Base-by-base conservation (phyloP, 2,888 invertebrate genomes). In the Xanthorhoe designata region DNA sequence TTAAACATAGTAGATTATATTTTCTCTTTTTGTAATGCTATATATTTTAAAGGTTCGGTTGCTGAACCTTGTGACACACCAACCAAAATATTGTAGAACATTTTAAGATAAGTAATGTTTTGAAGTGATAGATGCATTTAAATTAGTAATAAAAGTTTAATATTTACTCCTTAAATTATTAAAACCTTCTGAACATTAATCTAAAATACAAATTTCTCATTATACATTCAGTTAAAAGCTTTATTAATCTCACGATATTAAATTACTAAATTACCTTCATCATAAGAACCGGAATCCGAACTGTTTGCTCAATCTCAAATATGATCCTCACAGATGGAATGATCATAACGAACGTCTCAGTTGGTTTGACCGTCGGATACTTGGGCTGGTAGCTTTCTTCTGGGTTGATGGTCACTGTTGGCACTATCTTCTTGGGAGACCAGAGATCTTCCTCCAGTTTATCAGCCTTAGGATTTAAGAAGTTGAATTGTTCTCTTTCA, bases 341-440 rank as follows among this genome's bases (percentile, higher is more conserved):
- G 3, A 88, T 86, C 72, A 95, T 81, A 2, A 87, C 81, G 50
- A 95, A 90, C 0, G 88, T 94, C 81, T 95, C 95, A 3, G 87
- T 82, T 0, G 94, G 92, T 58, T 83, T 90, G 4, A 84, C 76
- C 0, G 68, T 74, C 0, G 92, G 88, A 57, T 90, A 94, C 66
- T 86, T 87, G 0, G 93, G 93, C 71, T 83, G 73, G 69, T 92
- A 93, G 13, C 74, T 80, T 0, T 90, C 89, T 47, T 90, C 91
- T 10, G 82, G 72, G 74, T 78, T 84, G 19, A 84, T 64, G 4
- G 81, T 70, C 13, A 87, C 80, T 42, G 77, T 82, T 0, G 91
- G 90, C 10, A 90, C 92, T 55, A 96, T 88, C 82, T 96, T 95
- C 80, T 95, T 96, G 0, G 96, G 95, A 58, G 95, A 95, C 97